Conservation (phyloP, 2,113 vertebrate genomes). For the Catharus bicknelli region DNA sequence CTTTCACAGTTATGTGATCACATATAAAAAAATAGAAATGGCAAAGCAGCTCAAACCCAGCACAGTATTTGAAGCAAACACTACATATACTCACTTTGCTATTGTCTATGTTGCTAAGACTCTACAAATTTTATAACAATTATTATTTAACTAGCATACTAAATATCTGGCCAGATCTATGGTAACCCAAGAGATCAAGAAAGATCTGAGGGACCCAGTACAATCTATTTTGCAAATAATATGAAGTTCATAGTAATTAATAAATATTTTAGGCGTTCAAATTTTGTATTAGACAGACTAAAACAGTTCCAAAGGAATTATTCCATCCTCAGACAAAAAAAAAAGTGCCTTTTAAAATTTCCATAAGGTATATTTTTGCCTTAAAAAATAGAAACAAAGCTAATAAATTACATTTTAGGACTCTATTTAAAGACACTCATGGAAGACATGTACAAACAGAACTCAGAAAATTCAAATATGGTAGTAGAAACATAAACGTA, state of each 20-base stretch:
- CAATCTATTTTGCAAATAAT: background rate
- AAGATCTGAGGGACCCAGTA: background rate
- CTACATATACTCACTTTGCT: background rate
- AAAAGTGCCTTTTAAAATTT: background rate
- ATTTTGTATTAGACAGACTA: background rate
- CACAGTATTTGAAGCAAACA: conserved; percentile 26
- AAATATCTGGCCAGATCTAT: conserved; percentile 19
- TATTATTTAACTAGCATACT: conserved; percentile 35
- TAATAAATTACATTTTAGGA: conserved; percentile 36
- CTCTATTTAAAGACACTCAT: conserved; percentile 35
- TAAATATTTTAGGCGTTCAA: background rate
- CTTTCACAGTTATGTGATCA: background rate
- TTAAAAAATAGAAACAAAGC: background rate
- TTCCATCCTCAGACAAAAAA: background rate
- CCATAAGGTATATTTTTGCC: background rate
- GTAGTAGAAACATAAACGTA: conserved; percentile 30
- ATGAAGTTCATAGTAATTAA: background rate
- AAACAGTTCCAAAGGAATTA: background rate
- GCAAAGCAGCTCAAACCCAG: conserved; percentile 12
- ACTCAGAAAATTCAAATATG: conserved; percentile 45
- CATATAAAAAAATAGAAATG: background rate
- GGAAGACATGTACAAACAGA: conserved; percentile 43
- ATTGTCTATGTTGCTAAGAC: background rate
- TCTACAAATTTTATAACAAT: conserved; percentile 26
- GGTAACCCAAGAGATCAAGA: background rate